Evolutionary conservation across 2,797 vertebrate species (phyloP).

Genomic region (Dicrostonyx torquatus): DNA sequence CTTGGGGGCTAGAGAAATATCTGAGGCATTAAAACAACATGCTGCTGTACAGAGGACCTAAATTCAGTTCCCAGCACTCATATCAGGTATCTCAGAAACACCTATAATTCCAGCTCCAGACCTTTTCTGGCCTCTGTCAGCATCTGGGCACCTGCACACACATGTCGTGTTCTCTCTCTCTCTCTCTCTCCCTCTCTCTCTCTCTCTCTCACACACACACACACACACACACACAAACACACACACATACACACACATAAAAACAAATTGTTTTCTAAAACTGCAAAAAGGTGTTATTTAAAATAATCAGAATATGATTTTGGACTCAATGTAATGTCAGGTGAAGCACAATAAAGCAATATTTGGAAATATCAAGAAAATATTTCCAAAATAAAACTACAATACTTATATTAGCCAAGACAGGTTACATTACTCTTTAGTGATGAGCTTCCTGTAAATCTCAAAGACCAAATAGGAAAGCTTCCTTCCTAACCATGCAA

Average conservation of each 20-base stretch:
- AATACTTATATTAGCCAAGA: background rate
- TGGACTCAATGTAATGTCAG: background rate
- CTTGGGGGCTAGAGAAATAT: background rate
- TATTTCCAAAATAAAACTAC: background rate
- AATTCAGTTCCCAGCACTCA: background rate
- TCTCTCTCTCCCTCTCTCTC: too few species aligned
- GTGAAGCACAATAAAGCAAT: background rate
- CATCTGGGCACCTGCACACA: background rate
- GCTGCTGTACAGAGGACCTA: background rate
- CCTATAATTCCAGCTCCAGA: background rate
- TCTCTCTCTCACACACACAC: too few species aligned
- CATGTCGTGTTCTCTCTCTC: too few species aligned
- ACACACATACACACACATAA: background rate
- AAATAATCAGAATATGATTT: background rate
- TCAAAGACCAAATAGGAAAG: background rate
- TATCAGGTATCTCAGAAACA: background rate
- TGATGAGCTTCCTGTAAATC: background rate
- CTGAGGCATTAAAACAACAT: background rate
- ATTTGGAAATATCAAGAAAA: background rate
- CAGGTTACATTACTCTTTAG: background rate
- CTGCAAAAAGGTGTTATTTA: background rate
- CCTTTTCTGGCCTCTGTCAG: background rate
- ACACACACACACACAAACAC: too few species aligned
- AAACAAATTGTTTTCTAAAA: background rate
- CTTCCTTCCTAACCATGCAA: background rate